Base-by-base conservation (phyloP, 2,113 vertebrate species). In the Melanotaenia duboulayi region DNA sequence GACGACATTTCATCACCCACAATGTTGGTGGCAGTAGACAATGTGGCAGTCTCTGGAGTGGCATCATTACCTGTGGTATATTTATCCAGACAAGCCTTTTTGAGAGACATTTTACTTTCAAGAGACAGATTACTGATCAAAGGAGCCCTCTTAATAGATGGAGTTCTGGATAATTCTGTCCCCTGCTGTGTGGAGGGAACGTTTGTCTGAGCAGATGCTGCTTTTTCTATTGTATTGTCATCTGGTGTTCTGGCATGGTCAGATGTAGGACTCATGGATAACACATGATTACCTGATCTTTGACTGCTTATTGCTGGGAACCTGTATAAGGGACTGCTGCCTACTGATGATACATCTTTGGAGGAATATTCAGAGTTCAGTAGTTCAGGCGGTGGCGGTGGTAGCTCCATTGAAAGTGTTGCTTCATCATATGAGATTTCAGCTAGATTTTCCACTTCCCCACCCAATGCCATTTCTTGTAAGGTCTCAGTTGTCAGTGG, bases 81-180 rank as follows among this genome's bases (percentile, higher is more conserved):
- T 76, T 86, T 83, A 46, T 91, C 88, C 44, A 89, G 20, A 71
- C 77, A 65, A 37, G 65, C 79, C 66, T 85, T 90, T 72, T 77
- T 91, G 24, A 90, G 79, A 62, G 73, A 92, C 81, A 92, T 88
- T 87, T 91, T 85, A 52, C 76, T 92, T 83, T 90, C 85, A 59
- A 91, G 56, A 44, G 88, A 91, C 9, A 46, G 16, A 76, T 91
- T 86, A 81, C 85, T 93, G 71, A 91, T 70, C 65, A 91, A 76
- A 65, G 73, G 80, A 25, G 78, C 67, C 58, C 84, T 87, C 86
- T 89, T 92, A 44, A 80, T 55, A 11, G 87, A 86, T 32, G 59
- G 57, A 10, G 57, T 69, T 86, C 77, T 85, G 42, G 78, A 48
- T 81, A 86, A 37, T 52, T 63, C 55, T 23, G 35, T 59, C 14